Percentiles rank a stretch among this genome's conserved stretches.
Evolutionary conservation across 2,888 invertebrate species (phyloP).

Genomic region (Encarsia formosa): DNA sequence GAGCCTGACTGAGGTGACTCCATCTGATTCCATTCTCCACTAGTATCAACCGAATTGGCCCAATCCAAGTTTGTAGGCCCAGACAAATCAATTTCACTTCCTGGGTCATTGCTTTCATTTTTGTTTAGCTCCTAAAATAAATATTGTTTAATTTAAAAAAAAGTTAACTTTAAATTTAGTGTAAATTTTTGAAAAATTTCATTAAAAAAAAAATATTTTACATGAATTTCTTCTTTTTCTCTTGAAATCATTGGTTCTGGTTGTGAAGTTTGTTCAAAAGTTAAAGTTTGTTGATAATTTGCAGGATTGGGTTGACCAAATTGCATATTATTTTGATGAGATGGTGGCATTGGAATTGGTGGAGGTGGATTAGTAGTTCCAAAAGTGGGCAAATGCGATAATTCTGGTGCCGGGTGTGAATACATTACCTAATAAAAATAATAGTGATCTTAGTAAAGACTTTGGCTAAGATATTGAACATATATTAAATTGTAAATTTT

Average conservation of each 20-base stretch:
- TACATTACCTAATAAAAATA: constrained; percentile 45
- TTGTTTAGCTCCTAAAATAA: no score
- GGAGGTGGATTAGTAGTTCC: constrained; percentile 48
- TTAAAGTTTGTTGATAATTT: constrained; percentile 34
- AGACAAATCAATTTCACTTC: no score
- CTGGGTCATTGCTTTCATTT: no score
- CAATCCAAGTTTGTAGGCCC: constrained; percentile 42
- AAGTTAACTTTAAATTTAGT: no score
- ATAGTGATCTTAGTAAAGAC: no score
- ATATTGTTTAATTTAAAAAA: no score
- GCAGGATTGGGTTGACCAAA: constrained; percentile 46
- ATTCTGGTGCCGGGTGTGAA: constrained; percentile 51
- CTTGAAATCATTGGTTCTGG: constrained; percentile 5
- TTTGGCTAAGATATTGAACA: no score
- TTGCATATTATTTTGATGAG: constrained; percentile 45
- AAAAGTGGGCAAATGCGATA: constrained; percentile 54
- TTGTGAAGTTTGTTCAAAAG: constrained; percentile 22
- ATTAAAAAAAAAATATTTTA: constrained; percentile 10
- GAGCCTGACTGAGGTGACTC: constrained; percentile 45
- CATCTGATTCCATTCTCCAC: constrained; percentile 49
- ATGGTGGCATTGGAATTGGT: constrained; percentile 58
- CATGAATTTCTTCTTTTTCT: constrained; percentile 19
- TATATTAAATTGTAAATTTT: no score
- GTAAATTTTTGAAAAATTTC: no score
- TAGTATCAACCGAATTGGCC: no score